Evolutionary conservation across 2,888 invertebrate genomes (phyloP), one percentile per base, ranked within the genome.

Genomic region (Trissolcus japonicus): DNA sequence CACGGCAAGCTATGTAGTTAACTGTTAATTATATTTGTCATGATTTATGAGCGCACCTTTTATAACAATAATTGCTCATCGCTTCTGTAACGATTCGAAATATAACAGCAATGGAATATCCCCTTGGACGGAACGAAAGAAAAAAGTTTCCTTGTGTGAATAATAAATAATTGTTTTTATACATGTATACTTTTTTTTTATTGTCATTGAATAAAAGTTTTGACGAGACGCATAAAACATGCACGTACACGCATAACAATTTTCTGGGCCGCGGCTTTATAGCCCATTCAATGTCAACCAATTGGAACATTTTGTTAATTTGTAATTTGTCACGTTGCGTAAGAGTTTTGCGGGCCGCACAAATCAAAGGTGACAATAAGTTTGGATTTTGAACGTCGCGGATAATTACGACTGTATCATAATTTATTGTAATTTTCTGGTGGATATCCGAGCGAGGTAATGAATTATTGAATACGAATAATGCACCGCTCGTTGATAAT

Each of bases 21-120:
- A 48, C 56, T 56, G 76, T 76, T 76, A 76, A 76, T 76, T 76
- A 76, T 43, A 66, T 71, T 76, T 76, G 66, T 76, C 51, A 61
- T 71, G 76, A 76, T 59, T 72, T 73, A 59, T 61, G 68, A 67
- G 46, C 63, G 67, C 53, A 61, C 63, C 66, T 66, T 55, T 72
- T 54, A 29, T 53, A 48, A 55, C 16, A 63, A 63, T 16, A 71
- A 63, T 56, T 62, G 62, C 16, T 40, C 17, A 13, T 46, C 40
- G 14, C 50, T 57, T 17, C 69, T 55, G 48, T 21, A 48, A 56
- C 50, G 55, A 56, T 40, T 69, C 48, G 55, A 9, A 35, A 55
- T 43, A 50, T 21, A 69, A 62, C 51, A 41, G 29, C 19, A 19
- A 11, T 55, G 16, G 6, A 41, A 35, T 35, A 35, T 35, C 35